A percentile compares a stretch with the other conserved stretches of the same genome.
These are phyloP conservation scores for Onychostruthus taczanowskii DNA, from an alignment of 2,113 vertebrate species.

Conservation along the genomic window DNA sequence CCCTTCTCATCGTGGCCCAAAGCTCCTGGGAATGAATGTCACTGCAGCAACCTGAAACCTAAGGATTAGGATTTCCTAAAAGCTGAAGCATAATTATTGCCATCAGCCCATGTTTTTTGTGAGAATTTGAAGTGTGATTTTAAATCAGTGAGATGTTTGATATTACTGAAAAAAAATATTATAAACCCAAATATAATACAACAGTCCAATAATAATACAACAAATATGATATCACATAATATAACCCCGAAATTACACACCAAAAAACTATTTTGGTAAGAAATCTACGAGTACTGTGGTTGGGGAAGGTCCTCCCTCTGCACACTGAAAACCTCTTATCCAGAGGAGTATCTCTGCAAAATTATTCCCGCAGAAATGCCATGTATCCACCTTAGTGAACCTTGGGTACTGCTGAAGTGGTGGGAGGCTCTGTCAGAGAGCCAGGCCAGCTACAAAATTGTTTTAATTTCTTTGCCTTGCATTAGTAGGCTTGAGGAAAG, in stretches of 20 bases:
- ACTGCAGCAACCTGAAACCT: neutral
- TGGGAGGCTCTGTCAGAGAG: neutral
- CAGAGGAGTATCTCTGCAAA: neutral
- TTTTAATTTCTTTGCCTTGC: neutral
- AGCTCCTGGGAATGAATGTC: neutral
- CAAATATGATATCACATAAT: neutral
- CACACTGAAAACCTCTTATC: neutral
- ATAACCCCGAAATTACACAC: neutral
- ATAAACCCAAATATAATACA: neutral
- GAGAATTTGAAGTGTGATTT: neutral
- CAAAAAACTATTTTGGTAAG: neutral
- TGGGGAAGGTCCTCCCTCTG: neutral
- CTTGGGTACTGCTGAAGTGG: neutral
- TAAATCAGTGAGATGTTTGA: neutral
- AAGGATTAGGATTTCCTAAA: neutral
- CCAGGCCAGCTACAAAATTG: neutral
- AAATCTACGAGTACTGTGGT: neutral
- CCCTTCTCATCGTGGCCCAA: fast-evolving
- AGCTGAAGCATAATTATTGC: neutral
- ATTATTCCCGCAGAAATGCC: neutral
- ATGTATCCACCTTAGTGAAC: fast-evolving
- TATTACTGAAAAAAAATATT: neutral
- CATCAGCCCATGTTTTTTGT: neutral
- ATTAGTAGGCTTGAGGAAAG: neutral
- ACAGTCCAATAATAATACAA: neutral